Conservation (phyloP, 2,888 invertebrate species). For the Beris morrisii region DNA sequence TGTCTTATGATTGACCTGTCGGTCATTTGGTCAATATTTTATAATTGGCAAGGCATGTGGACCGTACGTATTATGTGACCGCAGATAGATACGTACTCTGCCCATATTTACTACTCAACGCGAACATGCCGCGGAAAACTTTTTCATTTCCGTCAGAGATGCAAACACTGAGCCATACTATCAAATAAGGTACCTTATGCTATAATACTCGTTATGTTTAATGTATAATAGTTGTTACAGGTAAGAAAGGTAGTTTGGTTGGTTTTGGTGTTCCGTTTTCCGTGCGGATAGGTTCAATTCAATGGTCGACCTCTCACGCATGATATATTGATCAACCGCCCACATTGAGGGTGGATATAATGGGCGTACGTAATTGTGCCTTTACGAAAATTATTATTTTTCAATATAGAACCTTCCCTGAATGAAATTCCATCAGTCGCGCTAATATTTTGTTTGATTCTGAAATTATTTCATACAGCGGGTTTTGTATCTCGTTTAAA, state of each 20-base stretch:
- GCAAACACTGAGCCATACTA: background rate
- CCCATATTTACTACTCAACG: no score
- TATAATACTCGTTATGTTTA: background rate
- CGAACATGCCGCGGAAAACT: no score
- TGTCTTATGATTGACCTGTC: constrained; percentile 9
- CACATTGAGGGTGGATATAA: constrained; percentile 38
- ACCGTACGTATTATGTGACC: no score
- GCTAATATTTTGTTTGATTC: no score
- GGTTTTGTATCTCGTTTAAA: no score
- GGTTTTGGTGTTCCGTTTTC: background rate
- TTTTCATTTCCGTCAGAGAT: constrained; percentile 18
- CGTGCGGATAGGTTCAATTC: background rate
- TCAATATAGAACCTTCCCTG: constrained; percentile 1
- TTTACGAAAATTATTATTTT: constrained; percentile 9
- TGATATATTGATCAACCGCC: constrained; percentile 39
- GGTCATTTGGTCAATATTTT: constrained; percentile 15
- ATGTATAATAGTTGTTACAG: no score
- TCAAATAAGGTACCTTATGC: background rate
- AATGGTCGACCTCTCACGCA: constrained; percentile 35
- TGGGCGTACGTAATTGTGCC: constrained; percentile 39
- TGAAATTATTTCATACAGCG: no score
- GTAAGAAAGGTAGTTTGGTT: background rate
- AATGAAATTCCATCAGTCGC: no score
- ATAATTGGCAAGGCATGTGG: background rate
- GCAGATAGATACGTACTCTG: no score